A percentile compares a stretch with the other conserved stretches of the same genome.
Conservation (phyloP, 2,888 invertebrate genomes). For the Eupithecia exiguata region DNA sequence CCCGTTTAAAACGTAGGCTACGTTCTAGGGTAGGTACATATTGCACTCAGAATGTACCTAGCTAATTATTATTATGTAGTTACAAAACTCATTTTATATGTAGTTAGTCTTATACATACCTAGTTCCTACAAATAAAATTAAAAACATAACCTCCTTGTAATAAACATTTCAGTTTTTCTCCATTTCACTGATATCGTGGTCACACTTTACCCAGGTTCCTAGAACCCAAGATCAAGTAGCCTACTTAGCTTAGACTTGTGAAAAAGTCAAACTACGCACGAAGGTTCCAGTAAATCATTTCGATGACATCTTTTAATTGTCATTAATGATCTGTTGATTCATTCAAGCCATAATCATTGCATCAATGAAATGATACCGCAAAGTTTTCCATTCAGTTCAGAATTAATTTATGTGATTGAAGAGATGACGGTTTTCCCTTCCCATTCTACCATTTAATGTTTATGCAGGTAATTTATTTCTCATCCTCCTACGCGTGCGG, state of each 20-base stretch:
- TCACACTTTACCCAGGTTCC: background rate
- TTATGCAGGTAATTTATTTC: background rate
- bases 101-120: too few relatives aligned
- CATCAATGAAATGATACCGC: conserved; percentile 3
- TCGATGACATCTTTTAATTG: conserved; percentile 3
- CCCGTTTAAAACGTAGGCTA: too few relatives aligned
- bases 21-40: too few relatives aligned
- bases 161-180: too few relatives aligned
- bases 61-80: too few relatives aligned
- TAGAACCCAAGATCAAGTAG: background rate
- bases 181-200: background rate
- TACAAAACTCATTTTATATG: too few relatives aligned
- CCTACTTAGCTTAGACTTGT: background rate
- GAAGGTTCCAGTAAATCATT: background rate
- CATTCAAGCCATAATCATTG: background rate
- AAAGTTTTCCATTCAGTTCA: conserved; percentile 3
- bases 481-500: background rate
- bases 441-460: background rate
- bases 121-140: too few relatives aligned
- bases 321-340: background rate
- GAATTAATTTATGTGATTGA: background rate
- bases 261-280: background rate
- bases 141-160: too few relatives aligned
- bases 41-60: background rate
- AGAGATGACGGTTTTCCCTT: background rate